Evolutionary conservation across 2,797 vertebrate species (phyloP).

Genomic region (Protosalanx chinensis): DNA sequence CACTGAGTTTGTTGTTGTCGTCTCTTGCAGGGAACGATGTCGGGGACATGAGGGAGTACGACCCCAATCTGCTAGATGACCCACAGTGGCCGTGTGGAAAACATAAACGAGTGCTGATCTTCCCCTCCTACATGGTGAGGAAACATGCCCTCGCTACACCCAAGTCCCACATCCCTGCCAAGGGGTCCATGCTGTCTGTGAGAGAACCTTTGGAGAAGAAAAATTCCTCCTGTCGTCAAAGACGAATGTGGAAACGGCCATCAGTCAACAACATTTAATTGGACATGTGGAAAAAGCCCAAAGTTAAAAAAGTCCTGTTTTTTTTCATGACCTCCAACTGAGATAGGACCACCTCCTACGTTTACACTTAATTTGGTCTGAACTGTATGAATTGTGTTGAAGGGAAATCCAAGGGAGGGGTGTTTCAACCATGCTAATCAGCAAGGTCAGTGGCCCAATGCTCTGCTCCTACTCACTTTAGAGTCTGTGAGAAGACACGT

Average conservation of each 20-base stretch:
- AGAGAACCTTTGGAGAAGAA: not conserved
- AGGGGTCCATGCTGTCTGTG: not conserved
- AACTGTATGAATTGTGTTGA: slow-evolving; percentile 37
- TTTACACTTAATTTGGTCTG: not conserved
- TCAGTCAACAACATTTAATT: no score
- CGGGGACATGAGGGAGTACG: slow-evolving; percentile 89
- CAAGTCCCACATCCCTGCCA: not conserved
- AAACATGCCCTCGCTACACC: not conserved
- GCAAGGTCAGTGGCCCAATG: slow-evolving; percentile 38
- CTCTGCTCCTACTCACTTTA: slow-evolving; percentile 3
- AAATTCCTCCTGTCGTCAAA: no score
- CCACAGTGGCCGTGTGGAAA: slow-evolving; percentile 99
- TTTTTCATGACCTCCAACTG: not conserved
- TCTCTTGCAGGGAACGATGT: slow-evolving; percentile 83
- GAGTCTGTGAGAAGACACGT: slow-evolving; percentile 22
- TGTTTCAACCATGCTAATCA: slow-evolving; percentile 43
- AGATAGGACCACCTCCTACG: not conserved
- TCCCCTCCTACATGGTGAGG: slow-evolving; percentile 99
- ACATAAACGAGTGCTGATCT: slow-evolving; percentile 97
- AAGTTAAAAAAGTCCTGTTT: no score
- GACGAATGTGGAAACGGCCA: no score
- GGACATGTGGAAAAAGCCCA: no score
- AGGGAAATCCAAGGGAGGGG: slow-evolving; percentile 23
- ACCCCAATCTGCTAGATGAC: slow-evolving; percentile 97
- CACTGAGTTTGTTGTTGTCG: not conserved